A percentile compares a stretch with the other conserved stretches of the same genome.
Conservation (phyloP, 2,888 invertebrate genomes). For the Drosophila paucipuncta region DNA sequence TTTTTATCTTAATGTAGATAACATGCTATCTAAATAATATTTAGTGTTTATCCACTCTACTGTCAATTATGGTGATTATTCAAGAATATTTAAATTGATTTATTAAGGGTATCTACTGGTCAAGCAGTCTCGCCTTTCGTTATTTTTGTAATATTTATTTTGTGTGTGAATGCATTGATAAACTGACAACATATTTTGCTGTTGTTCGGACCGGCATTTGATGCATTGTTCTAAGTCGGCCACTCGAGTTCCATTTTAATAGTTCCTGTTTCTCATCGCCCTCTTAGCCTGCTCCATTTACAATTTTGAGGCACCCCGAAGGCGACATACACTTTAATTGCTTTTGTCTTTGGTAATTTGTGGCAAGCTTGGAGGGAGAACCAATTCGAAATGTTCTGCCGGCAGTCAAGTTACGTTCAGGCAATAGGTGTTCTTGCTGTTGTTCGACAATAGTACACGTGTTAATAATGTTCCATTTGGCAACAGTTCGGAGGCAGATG, state of each 20-base stretch:
- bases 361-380: slow-evolving; percentile 1
- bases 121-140: too few relatives aligned
- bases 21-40: background rate
- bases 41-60: background rate
- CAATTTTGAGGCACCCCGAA: slow-evolving; percentile 14
- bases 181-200: slow-evolving; percentile 31
- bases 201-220: slow-evolving; percentile 35
- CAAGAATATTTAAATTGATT: background rate
- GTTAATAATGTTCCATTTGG: background rate
- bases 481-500: background rate
- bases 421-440: background rate
- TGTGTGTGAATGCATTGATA: slow-evolving; percentile 26
- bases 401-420: slow-evolving; percentile 4
- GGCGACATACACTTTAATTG: slow-evolving; percentile 44
- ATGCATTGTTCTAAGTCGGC: slow-evolving; percentile 44
- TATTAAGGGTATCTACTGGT: slow-evolving; percentile 1
- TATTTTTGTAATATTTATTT: background rate
- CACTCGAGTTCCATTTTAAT: slow-evolving; percentile 19
- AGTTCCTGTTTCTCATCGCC: slow-evolving; percentile 2
- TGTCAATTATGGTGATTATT: background rate
- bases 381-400: slow-evolving; percentile 13
- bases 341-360: slow-evolving; percentile 43
- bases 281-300: slow-evolving; percentile 4
- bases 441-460: background rate
- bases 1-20: background rate